phyloP scores from a whole-genome alignment of 2,888 invertebrate species.

The Globia sparganii region DNA sequence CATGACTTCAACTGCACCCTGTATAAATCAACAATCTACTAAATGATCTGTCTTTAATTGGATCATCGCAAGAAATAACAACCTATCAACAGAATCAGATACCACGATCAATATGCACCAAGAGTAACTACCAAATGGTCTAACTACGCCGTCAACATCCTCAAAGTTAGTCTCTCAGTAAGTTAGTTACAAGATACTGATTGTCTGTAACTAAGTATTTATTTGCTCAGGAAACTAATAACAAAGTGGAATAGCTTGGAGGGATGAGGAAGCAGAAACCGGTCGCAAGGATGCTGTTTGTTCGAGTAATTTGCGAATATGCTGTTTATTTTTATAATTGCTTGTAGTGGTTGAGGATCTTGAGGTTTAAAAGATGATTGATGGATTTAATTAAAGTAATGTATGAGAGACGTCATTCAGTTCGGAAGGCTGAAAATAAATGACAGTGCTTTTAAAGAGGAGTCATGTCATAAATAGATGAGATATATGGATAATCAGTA shows the following conservation, averaged over 20 bases:
- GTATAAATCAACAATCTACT: too few species aligned
- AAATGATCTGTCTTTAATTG: background rate
- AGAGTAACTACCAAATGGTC: conserved; percentile 52
- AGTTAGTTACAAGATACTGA: conserved; percentile 66
- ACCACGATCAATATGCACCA: conserved; percentile 50
- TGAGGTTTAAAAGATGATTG: too few species aligned
- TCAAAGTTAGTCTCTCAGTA: conserved; percentile 57
- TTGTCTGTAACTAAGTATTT: conserved; percentile 68
- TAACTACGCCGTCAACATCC: conserved; percentile 63
- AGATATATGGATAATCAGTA: background rate
- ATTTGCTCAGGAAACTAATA: conserved; percentile 69
- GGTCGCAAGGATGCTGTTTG: conserved; percentile 37
- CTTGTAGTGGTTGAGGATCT: background rate
- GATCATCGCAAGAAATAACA: background rate
- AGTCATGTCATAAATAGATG: background rate
- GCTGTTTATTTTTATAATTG: conserved; percentile 37
- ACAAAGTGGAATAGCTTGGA: conserved; percentile 60
- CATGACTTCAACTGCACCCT: too few species aligned
- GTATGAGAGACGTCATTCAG: background rate
- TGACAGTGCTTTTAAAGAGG: background rate
- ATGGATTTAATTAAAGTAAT: background rate
- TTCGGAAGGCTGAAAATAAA: background rate
- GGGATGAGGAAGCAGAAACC: conserved; percentile 51
- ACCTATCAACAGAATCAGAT: background rate
- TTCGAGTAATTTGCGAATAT: conserved; percentile 33